Conservation (phyloP, 1,140 invertebrate species). For the Nixonia krombeini region DNA sequence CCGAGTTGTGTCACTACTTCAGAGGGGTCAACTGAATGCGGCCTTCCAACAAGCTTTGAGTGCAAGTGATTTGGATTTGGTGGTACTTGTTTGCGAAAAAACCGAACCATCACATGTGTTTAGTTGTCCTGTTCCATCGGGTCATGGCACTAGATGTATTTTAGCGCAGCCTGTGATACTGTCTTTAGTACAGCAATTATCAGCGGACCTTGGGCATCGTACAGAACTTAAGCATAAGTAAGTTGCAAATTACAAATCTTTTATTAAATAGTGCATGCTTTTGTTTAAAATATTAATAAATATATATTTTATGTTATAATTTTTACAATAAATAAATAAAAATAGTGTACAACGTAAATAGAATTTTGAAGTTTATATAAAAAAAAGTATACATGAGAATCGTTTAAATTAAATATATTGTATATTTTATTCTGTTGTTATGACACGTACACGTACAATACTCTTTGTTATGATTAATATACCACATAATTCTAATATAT, state of each 20-base stretch:
- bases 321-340: too few relatives aligned
- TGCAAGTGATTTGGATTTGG: conserved; percentile 86
- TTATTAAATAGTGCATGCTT: conserved; percentile 18
- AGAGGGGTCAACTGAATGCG: conserved; percentile 83
- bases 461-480: too few relatives aligned
- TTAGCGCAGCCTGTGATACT: conserved; percentile 87
- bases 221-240: conserved; percentile 92
- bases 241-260: conserved; percentile 13
- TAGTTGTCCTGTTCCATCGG: conserved; percentile 72
- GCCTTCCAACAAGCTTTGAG: conserved; percentile 92
- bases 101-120: conserved; percentile 86
- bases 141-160: conserved; percentile 55
- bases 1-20: conserved; percentile 82
- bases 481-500: too few relatives aligned
- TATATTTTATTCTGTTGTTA: too few relatives aligned
- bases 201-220: conserved; percentile 85
- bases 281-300: too few relatives aligned
- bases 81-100: conserved; percentile 87
- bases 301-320: too few relatives aligned
- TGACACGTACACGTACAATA: too few relatives aligned
- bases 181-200: conserved; percentile 93
- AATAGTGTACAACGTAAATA: too few relatives aligned
- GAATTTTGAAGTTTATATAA: too few relatives aligned
- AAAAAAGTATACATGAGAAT: too few relatives aligned
- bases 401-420: too few relatives aligned